Conservation (phyloP, 2,113 vertebrate genomes). For the Pipa parva region DNA sequence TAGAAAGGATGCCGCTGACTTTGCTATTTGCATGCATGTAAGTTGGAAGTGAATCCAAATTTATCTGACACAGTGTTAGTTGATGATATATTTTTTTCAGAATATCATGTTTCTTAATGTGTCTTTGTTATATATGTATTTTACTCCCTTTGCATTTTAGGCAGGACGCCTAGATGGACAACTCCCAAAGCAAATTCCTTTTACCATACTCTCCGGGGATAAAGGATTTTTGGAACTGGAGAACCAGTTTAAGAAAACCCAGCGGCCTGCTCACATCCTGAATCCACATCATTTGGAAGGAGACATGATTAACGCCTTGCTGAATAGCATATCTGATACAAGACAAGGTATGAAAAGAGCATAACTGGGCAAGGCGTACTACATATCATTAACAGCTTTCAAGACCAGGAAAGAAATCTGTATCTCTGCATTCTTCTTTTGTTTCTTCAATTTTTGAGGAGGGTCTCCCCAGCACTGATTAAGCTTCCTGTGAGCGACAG, state of each 20-base stretch:
- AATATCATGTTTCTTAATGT: background rate
- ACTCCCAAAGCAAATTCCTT: conserved; percentile 75
- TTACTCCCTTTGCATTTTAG: too few species aligned
- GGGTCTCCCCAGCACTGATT: too few species aligned
- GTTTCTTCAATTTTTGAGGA: background rate
- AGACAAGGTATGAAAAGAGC: conserved; percentile 75
- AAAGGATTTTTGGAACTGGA: conserved; percentile 74
- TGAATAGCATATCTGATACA: conserved; percentile 76
- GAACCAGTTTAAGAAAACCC: conserved; percentile 71
- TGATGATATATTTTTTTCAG: background rate
- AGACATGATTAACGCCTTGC: conserved; percentile 72
- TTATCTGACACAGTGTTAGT: background rate
- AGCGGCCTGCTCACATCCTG: conserved; percentile 64
- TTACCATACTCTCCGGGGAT: conserved; percentile 74
- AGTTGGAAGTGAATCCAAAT: too few species aligned
- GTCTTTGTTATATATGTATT: too few species aligned
- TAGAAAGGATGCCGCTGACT: conserved; percentile 72
- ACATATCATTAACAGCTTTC: too few species aligned
- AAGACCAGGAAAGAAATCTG: too few species aligned
- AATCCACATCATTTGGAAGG: conserved; percentile 72
- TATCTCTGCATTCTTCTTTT: background rate
- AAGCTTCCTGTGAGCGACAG: too few species aligned
- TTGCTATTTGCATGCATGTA: conserved; percentile 75
- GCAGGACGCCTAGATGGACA: conserved; percentile 73
- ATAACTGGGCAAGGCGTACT: too few species aligned